A percentile compares a stretch with the other conserved stretches of the same genome.
Conservation (phyloP, 2,113 vertebrate species). For the Falco punctatus region DNA sequence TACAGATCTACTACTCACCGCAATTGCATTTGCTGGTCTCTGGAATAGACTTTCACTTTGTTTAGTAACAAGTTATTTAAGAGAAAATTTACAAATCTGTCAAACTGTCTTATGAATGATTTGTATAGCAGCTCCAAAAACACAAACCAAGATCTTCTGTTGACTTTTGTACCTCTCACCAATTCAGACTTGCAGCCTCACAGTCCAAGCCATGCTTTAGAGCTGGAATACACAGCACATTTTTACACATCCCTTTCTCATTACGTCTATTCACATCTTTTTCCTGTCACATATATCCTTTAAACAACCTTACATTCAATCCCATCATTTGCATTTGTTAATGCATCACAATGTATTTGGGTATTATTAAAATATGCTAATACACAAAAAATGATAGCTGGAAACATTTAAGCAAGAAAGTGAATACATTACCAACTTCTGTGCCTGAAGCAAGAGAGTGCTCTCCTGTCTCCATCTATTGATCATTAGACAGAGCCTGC, state of each 20-base stretch:
- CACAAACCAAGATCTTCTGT: neutral
- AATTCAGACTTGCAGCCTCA: neutral
- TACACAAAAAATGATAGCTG: neutral
- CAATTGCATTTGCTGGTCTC: neutral
- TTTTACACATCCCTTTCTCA: neutral
- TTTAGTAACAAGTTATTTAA: conserved; percentile 10
- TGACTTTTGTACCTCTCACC: neutral
- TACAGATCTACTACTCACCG: neutral
- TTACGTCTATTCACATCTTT: neutral
- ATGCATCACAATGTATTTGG: neutral
- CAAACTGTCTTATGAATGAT: neutral
- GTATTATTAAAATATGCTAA: neutral
- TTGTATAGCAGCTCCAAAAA: neutral
- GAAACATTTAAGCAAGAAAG: neutral
- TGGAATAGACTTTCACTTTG: neutral
- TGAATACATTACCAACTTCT: neutral
- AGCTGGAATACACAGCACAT: neutral
- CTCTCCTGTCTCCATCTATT: neutral
- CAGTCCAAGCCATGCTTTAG: neutral
- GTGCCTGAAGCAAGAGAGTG: neutral
- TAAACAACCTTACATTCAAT: neutral
- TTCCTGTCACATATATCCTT: neutral
- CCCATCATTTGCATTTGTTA: neutral
- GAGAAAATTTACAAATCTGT: neutral
- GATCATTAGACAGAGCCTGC: neutral